Evolutionary conservation across 2,888 invertebrate species (phyloP).

Genomic region (Drosophila siamana): DNA sequence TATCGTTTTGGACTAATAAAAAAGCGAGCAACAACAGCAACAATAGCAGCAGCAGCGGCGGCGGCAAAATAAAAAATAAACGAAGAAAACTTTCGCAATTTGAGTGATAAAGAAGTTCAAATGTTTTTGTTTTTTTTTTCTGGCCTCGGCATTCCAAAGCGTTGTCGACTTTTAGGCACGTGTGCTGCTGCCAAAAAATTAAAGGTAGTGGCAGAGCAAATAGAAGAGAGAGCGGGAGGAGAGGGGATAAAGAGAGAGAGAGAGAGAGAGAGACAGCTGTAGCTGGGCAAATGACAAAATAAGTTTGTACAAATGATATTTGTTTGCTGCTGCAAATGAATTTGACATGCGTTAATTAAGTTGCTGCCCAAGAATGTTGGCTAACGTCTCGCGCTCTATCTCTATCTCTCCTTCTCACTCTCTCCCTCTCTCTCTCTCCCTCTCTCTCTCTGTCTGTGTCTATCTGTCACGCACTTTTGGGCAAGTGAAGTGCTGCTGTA

Average conservation of each 20-base stretch:
- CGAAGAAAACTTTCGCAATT: conserved; percentile 35
- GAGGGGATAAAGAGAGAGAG: no score
- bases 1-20: conserved; percentile 36
- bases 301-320: conserved; percentile 62
- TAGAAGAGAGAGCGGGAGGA: no score
- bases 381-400: neutral
- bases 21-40: no score
- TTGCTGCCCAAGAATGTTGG: conserved; percentile 40
- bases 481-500: conserved; percentile 27
- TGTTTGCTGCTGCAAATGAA: conserved; percentile 61
- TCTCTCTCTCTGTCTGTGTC: neutral
- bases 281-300: conserved; percentile 35
- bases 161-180: conserved; percentile 38
- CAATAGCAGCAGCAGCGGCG: no score
- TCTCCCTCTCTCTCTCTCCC: no score
- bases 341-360: conserved; percentile 75
- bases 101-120: conserved; percentile 50
- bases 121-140: conserved; percentile 26
- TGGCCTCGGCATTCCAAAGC: conserved; percentile 12
- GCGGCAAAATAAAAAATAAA: neutral
- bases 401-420: no score
- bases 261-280: no score
- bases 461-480: neutral
- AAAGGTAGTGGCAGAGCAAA: neutral
- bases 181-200: neutral